phyloP scores from a whole-genome alignment of 2,797 vertebrate genomes.

The Rhodeus uyekii region DNA sequence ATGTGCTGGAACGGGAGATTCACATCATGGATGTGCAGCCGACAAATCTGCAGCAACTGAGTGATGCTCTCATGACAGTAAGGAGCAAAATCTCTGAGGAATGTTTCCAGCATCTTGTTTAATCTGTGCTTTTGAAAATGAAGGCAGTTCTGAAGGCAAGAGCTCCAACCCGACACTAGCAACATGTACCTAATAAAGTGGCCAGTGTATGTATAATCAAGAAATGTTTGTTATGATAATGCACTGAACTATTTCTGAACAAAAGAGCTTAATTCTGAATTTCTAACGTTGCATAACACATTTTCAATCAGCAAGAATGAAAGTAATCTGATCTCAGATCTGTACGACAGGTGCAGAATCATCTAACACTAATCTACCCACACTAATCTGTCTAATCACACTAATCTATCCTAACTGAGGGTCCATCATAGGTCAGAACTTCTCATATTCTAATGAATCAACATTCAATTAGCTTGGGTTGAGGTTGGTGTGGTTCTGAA shows the following conservation, averaged over 20 bases:
- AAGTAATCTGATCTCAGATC: conserved; percentile 1
- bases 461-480: neutral
- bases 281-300: neutral
- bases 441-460: neutral
- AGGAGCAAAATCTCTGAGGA: neutral
- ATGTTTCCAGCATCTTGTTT: neutral
- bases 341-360: neutral
- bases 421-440: neutral
- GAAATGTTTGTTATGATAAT: neutral
- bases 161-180: neutral
- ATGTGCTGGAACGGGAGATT: neutral
- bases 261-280: neutral
- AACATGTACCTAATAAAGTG: neutral
- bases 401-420: neutral
- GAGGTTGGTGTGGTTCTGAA: neutral
- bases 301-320: neutral
- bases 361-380: neutral
- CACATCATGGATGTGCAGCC: neutral
- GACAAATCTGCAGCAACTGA: no score
- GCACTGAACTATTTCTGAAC: neutral
- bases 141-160: neutral
- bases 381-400: conserved; percentile 13
- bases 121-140: neutral
- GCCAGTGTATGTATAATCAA: neutral
- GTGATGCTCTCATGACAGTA: neutral